Base-by-base conservation (phyloP, 2,113 vertebrate genomes). In the Ibidorhyncha struthersii region DNA sequence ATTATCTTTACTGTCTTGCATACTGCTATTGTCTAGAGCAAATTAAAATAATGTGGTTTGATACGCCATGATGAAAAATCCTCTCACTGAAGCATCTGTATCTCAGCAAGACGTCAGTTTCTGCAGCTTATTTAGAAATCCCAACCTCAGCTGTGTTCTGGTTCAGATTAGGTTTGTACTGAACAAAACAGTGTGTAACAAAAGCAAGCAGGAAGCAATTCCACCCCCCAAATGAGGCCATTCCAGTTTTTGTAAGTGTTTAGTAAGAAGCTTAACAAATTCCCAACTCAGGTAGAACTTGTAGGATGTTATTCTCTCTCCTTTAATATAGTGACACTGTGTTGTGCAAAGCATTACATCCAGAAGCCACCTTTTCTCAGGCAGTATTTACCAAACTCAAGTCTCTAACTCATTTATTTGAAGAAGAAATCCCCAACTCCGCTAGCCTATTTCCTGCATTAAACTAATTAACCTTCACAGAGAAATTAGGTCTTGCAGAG, bases 391-490 rank as follows among this genome's bases (percentile, higher is more conserved):
- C 62, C n/a, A 82, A 65, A 87, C 38, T 76, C 14, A 58, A 82
- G 36, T n/a, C 36, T 91, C 69, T 63, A 61, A 67, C 29, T 87
- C 56, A 49, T 79, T 80, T 93, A 58, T 92, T 89, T 93, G 67
- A 78, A 90, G 58, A 82, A 93, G 61, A 89, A 92, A 82, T 89
- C 41, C 66, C 45, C 20, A 77, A 55, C 50, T 90, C 50, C 32
- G 26, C 16, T 30, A 62, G 36, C 34, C 62, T 70, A 20, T 92
- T 95, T 96, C 86, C 87, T 91, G 58, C 26, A 29, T 93, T 94
- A 90, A 88, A 66, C 63, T 91, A 88, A 95, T 94, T 94, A 91
- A 96, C 82, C 71, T 91, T 85, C 59, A 58, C 26, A 52, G 23
- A 89, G 84, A 93, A 96, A 91, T 80, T 56, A 69, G 22, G 45